Conservation (phyloP, 2,797 vertebrate species). For the Emys orbicularis region DNA sequence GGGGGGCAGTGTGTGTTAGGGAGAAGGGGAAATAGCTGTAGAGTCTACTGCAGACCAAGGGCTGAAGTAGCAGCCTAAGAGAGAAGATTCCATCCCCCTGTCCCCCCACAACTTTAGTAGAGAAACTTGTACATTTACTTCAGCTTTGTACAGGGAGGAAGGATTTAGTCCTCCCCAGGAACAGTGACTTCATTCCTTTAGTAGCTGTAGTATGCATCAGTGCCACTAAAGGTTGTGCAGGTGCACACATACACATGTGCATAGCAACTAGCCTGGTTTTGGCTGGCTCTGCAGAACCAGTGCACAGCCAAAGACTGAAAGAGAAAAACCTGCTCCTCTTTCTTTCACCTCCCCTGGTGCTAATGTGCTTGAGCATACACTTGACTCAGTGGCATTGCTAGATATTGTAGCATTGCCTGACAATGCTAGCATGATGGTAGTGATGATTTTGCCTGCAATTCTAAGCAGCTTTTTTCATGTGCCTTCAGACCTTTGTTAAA, state of each 20-base stretch:
- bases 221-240: background rate
- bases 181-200: background rate
- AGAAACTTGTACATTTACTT: background rate
- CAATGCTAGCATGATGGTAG: background rate
- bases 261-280: background rate
- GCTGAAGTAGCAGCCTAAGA: background rate
- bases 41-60: background rate
- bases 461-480: background rate
- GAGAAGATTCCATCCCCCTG: background rate
- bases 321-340: background rate
- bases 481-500: background rate
- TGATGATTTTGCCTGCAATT: background rate
- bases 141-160: background rate
- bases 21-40: background rate
- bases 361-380: background rate
- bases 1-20: background rate
- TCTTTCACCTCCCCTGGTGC: background rate
- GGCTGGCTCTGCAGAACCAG: background rate
- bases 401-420: background rate
- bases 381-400: background rate
- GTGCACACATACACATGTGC: background rate
- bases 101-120: background rate
- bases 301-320: background rate
- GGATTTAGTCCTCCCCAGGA: background rate
- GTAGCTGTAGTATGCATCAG: background rate